Base-by-base conservation (phyloP, 1,140 invertebrate genomes). In the Dendrolimus punctatus region DNA sequence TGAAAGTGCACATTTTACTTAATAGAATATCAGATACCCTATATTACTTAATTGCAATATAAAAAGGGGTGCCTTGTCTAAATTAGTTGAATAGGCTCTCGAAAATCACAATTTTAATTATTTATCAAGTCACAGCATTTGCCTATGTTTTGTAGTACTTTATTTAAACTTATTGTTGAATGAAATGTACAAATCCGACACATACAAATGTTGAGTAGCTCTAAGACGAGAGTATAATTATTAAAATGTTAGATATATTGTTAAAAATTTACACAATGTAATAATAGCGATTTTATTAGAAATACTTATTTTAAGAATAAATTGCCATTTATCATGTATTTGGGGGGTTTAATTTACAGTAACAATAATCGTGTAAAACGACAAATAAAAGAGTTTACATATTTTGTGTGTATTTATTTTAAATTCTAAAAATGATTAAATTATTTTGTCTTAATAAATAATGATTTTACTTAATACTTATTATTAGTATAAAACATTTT, bases 331-430 rank as follows among this genome's bases (percentile, higher is more conserved):
- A 55, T 59, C 68, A 57, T 64, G 53, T 57, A 10, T 64, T 68
- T 65, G 60, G 66, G 74, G 68, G 55, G 68, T 71, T 72, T 68
- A 68, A 72, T 76, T 73, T 71, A 55, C 71, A 69, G 66, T 57
- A 65, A 60, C 51, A 68, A 38, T 56, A 60, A 60, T 49, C 49
- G 58, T 53, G 50, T 55, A 59, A 61, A 53, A 58, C 37, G 9
- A 47, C 46, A 10, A 53, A 46, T 53, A 46, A 23, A 23, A 23
- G 23, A 23, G 23, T 23, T 23, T 23, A 2, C 2, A 46, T 53
- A 7, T 41, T 44, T 46, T 46, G 9, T n/a, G 6, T 39, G 10
- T 6, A 58, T 54, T 51, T 46, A 41, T 55, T 48, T 59, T 55
- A 37, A 23, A 23, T 23, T 23, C 23, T 23, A 23, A 23, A 23